Conservation (phyloP, 2,797 vertebrate genomes). For the Poecilia gillii region DNA sequence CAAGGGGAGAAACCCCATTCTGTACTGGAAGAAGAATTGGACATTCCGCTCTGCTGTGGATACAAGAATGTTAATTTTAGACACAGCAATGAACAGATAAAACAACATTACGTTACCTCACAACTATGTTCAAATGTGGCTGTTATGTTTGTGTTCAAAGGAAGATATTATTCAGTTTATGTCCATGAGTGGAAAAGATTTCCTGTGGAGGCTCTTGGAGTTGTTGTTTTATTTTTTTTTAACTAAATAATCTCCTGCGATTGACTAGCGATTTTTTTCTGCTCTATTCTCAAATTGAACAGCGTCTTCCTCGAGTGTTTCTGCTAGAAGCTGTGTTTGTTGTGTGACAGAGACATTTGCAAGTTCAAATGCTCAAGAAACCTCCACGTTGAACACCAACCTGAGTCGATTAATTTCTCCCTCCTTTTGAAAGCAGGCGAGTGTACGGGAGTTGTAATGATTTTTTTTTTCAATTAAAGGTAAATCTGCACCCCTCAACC, state of each 20-base stretch:
- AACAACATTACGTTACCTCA: not conserved
- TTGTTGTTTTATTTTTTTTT: not conserved
- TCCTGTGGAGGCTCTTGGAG: not conserved
- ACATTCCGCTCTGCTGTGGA: not conserved
- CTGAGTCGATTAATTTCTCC: constrained; percentile 45
- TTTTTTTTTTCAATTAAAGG: constrained; percentile 80
- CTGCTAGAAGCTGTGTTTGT: constrained; percentile 12
- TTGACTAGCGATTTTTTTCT: not conserved
- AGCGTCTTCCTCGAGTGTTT: not conserved
- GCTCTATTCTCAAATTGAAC: not conserved
- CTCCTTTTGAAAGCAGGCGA: constrained; percentile 33
- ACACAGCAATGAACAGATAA: not conserved
- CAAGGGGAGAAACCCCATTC: too few relatives aligned
- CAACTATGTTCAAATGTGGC: not conserved
- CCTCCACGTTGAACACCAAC: constrained; percentile 19
- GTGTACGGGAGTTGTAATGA: constrained; percentile 61
- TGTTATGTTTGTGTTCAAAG: not conserved
- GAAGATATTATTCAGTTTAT: not conserved
- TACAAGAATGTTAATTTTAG: not conserved
- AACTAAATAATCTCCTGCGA: not conserved
- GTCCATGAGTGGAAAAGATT: not conserved
- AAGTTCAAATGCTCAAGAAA: constrained; percentile 23
- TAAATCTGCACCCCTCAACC: constrained; percentile 72
- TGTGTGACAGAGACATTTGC: not conserved
- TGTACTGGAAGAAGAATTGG: too few relatives aligned